Percentiles rank a stretch among this genome's conserved stretches.
These are phyloP conservation scores for Pipistrellus kuhlii DNA, from an alignment of 2,797 vertebrate genomes.

Conservation along the genomic window DNA sequence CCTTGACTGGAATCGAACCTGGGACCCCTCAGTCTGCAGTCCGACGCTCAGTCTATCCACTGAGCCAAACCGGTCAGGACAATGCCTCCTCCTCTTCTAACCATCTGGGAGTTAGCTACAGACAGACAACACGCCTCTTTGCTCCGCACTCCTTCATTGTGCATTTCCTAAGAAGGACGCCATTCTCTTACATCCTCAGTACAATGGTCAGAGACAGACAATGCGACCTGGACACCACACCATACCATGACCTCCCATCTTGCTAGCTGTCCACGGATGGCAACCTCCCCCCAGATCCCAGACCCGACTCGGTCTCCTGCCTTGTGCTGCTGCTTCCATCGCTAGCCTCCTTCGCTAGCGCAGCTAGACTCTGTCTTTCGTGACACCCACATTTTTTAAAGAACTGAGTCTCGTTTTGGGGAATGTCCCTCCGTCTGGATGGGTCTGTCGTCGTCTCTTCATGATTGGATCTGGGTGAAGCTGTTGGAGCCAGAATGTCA, in stretches of 20 bases:
- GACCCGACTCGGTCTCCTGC: not conserved
- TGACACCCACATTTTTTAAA: not conserved
- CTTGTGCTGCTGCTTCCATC: rapidly evolving
- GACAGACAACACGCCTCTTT: not conserved
- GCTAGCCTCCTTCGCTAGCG: not conserved
- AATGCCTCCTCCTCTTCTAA: not conserved
- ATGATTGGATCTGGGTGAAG: not conserved
- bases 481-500: not conserved
- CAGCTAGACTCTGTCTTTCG: not conserved
- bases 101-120: not conserved
- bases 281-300: not conserved
- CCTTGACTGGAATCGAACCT: no score
- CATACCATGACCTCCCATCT: not conserved
- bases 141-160: not conserved
- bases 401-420: not conserved
- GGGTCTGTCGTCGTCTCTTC: not conserved
- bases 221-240: not conserved
- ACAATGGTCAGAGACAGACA: not conserved
- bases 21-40: no score
- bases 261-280: not conserved
- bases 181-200: not conserved
- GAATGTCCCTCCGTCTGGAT: not conserved
- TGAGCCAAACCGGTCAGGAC: no score
- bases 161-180: not conserved
- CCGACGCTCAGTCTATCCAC: no score